Evolutionary conservation across 2,797 vertebrate species (phyloP).

Genomic region (Cyprinella venusta): DNA sequence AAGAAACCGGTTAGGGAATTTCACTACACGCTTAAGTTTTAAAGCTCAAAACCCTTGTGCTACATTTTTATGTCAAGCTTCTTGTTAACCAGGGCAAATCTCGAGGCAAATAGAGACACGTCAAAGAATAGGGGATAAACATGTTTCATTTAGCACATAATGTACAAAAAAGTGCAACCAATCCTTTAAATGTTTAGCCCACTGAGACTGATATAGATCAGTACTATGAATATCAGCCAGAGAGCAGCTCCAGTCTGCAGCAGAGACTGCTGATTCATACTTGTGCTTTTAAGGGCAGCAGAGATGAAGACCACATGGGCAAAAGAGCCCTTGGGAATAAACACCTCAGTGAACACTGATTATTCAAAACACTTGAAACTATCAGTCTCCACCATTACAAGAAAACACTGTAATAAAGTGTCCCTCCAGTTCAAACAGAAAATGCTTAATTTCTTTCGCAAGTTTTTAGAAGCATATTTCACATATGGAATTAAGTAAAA

Average conservation of each 20-base stretch:
- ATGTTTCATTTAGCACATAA: neutral
- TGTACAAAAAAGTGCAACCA: neutral
- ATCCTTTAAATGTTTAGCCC: neutral
- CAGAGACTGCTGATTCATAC: constrained; percentile 50
- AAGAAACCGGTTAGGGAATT: constrained; percentile 1
- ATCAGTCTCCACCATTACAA: neutral
- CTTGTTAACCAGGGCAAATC: neutral
- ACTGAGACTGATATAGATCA: constrained; percentile 1
- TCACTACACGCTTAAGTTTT: neutral
- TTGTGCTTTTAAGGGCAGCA: constrained; percentile 44
- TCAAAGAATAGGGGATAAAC: neutral
- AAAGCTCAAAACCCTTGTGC: neutral
- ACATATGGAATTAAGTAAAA: too few relatives aligned
- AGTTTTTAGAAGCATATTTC: too few relatives aligned
- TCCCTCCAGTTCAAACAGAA: neutral
- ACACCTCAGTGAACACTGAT: constrained; percentile 10
- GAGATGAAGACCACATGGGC: constrained; percentile 27
- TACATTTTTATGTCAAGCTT: neutral
- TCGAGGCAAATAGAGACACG: neutral
- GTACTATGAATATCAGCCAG: constrained; percentile 12
- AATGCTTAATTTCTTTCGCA: too few relatives aligned
- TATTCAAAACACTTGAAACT: constrained; percentile 24
- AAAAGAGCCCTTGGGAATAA: constrained; percentile 29
- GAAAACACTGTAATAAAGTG: neutral
- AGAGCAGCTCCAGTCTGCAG: neutral